phyloP scores from a whole-genome alignment of 2,888 invertebrate species.

The Eilema caniola region DNA sequence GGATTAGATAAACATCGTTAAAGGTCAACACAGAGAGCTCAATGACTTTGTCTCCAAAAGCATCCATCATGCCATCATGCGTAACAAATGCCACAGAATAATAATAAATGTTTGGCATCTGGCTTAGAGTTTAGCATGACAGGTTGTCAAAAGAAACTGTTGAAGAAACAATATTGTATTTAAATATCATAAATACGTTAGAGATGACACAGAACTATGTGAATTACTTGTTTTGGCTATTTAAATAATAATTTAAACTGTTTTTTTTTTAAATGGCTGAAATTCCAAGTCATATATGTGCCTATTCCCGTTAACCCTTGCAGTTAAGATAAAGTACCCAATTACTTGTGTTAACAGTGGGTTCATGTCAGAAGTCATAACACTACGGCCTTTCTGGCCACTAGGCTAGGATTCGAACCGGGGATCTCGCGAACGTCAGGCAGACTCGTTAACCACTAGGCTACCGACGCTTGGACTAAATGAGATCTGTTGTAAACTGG shows the following conservation, averaged over 20 bases:
- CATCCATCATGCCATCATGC: neutral
- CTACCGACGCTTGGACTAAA: neutral
- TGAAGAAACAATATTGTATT: too few species aligned
- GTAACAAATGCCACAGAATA: neutral
- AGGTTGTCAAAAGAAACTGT: constrained; percentile 2
- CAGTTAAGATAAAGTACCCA: too few species aligned
- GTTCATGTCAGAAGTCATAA: too few species aligned
- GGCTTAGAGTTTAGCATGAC: constrained; percentile 1
- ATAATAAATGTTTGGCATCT: constrained; percentile 1
- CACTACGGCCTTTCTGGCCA: too few species aligned
- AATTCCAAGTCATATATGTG: too few species aligned
- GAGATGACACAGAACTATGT: neutral
- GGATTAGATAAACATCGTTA: neutral
- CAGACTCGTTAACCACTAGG: too few species aligned
- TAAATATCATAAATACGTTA: neutral
- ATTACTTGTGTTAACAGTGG: too few species aligned
- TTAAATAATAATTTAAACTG: neutral
- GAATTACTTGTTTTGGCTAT: neutral
- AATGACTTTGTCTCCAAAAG: neutral
- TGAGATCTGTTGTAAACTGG: neutral
- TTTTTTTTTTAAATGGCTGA: too few species aligned
- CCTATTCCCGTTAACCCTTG: too few species aligned
- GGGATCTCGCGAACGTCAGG: too few species aligned
- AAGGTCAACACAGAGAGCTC: neutral
- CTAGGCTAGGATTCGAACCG: too few species aligned